A percentile compares a stretch with the other conserved stretches of the same genome.
These are phyloP conservation scores for Zeuzera pyrina DNA, from an alignment of 2,888 invertebrate species.

Conservation along the genomic window DNA sequence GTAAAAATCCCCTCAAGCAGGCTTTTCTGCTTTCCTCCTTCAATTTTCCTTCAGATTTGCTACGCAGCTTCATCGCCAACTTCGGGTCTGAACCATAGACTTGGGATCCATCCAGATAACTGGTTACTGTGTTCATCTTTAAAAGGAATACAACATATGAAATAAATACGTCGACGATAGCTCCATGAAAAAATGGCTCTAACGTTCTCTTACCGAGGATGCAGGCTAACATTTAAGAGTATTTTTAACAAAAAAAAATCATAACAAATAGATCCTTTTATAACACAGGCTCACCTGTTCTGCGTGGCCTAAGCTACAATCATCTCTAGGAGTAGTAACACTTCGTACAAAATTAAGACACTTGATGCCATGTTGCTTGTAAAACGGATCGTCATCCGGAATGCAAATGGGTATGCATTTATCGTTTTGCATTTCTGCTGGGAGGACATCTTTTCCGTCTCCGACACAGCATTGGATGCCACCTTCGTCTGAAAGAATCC, in stretches of 20 bases:
- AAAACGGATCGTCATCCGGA: constrained; percentile 69
- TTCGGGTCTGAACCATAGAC: constrained; percentile 64
- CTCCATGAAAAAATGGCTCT: too few relatives aligned
- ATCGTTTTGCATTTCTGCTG: constrained; percentile 62
- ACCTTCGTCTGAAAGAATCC: constrained; percentile 49
- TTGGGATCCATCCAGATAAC: constrained; percentile 67
- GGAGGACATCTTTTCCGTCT: constrained; percentile 50
- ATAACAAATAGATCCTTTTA: too few relatives aligned
- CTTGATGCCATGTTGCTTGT: constrained; percentile 50
- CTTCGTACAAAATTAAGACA: constrained; percentile 76
- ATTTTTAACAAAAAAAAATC: too few relatives aligned
- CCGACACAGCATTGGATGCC: constrained; percentile 69
- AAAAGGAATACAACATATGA: not conserved
- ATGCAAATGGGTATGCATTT: constrained; percentile 75
- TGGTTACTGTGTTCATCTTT: constrained; percentile 79
- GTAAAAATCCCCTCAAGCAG: constrained; percentile 43
- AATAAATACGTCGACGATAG: too few relatives aligned
- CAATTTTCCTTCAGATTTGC: constrained; percentile 51
- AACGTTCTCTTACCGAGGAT: too few relatives aligned
- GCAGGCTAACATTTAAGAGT: too few relatives aligned
- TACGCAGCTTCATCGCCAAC: constrained; percentile 44
- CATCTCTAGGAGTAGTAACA: constrained; percentile 66
- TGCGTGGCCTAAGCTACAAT: constrained; percentile 71
- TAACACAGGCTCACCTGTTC: constrained; percentile 72
- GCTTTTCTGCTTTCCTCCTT: constrained; percentile 36